Conservation (phyloP, 2,888 invertebrate species). For the Esperia sulphurella region DNA sequence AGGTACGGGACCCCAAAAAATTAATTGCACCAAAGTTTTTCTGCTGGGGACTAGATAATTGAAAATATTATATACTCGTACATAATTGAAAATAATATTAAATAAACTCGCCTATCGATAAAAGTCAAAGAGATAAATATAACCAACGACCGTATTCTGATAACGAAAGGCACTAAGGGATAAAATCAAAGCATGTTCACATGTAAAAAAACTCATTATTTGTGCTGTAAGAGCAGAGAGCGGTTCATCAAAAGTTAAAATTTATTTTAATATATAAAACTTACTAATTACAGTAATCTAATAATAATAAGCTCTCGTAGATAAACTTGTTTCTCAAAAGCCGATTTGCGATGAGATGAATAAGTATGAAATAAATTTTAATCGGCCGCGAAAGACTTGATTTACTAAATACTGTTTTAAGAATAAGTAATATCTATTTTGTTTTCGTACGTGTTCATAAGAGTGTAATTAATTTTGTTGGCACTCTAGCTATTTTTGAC, state of each 20-base stretch:
- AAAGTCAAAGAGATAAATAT: no score
- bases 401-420: constrained; percentile 3
- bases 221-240: constrained; percentile 5
- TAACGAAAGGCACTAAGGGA: no score
- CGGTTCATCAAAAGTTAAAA: constrained; percentile 12
- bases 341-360: no score
- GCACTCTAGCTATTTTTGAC: constrained; percentile 18
- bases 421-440: not conserved
- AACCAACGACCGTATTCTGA: no score
- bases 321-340: constrained; percentile 4
- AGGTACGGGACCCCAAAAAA: not conserved
- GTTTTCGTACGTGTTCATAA: constrained; percentile 5
- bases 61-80: not conserved
- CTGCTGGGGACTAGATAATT: constrained; percentile 32
- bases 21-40: constrained; percentile 31
- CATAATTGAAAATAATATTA: not conserved
- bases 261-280: constrained; percentile 19
- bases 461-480: constrained; percentile 11
- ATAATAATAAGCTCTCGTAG: constrained; percentile 26
- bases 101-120: no score
- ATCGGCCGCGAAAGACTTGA: not conserved
- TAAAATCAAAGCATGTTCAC: no score
- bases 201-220: not conserved
- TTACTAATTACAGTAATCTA: constrained; percentile 20
- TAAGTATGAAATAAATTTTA: not conserved